Conservation (phyloP, 2,888 invertebrate genomes). For the Pyrrhia umbra region DNA sequence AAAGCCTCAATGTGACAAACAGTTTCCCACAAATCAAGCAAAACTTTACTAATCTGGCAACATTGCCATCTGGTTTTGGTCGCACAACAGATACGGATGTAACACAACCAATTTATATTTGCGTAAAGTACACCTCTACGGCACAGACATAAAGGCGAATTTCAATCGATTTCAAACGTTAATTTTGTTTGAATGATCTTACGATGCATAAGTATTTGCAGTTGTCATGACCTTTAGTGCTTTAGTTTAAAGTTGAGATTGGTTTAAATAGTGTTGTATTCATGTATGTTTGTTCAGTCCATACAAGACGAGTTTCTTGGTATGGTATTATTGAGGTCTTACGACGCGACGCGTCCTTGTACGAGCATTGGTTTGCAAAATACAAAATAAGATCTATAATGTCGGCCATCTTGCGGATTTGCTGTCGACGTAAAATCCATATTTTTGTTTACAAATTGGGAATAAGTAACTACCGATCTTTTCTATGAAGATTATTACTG, state of each 20-base stretch:
- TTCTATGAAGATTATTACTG: conserved; percentile 2
- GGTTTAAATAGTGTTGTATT: not conserved
- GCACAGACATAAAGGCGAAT: fast-evolving
- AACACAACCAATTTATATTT: conserved; percentile 6
- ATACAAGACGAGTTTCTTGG: conserved; percentile 45
- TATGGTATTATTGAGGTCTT: conserved; percentile 48
- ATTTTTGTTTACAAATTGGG: not conserved
- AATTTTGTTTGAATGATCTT: conserved; percentile 17
- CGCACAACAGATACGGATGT: conserved; percentile 50
- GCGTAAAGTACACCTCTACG: not conserved
- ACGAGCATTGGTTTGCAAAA: conserved; percentile 36
- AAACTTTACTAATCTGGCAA: conserved; percentile 24
- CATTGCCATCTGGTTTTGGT: conserved; percentile 27
- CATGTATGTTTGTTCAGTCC: not conserved
- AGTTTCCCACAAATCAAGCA: not conserved
- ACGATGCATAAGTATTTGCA: conserved; percentile 15
- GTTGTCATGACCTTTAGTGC: fast-evolving
- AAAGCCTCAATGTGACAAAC: not conserved
- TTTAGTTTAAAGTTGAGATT: not conserved
- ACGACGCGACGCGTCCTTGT: conserved; percentile 29
- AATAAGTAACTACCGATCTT: not conserved
- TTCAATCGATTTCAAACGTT: not conserved
- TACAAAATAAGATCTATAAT: conserved; percentile 18
- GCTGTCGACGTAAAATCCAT: conserved; percentile 38
- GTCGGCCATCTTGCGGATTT: conserved; percentile 33